A percentile compares a stretch with the other conserved stretches of the same genome.
phyloP scores from a whole-genome alignment of 2,888 invertebrate species.

The Ennomos erosarius region DNA sequence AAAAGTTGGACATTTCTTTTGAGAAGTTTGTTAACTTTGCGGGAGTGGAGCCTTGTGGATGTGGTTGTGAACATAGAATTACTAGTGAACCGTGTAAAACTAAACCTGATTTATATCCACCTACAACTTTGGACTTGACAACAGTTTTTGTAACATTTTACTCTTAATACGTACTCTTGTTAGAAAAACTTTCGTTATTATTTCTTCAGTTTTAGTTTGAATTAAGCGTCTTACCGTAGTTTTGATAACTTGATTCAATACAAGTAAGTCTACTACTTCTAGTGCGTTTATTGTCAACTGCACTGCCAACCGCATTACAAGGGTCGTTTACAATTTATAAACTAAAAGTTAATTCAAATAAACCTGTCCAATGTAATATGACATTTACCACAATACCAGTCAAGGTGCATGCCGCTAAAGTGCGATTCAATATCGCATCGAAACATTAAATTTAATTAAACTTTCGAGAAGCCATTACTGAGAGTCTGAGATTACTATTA shows the following conservation, averaged over 20 bases:
- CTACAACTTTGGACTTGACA: slow-evolving; percentile 67
- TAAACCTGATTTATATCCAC: slow-evolving; percentile 75
- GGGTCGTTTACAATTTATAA: too few species aligned
- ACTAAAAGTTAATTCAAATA: too few species aligned
- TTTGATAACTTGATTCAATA: slow-evolving; percentile 4
- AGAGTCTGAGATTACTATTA: neutral
- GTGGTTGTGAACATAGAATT: too few species aligned
- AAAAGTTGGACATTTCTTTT: slow-evolving; percentile 73
- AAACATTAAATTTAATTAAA: slow-evolving; percentile 16
- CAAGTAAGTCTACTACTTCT: neutral
- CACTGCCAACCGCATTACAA: too few species aligned
- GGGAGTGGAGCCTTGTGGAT: slow-evolving; percentile 54
- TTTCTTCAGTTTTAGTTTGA: slow-evolving; percentile 35
- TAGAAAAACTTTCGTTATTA: slow-evolving; percentile 56
- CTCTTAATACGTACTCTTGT: slow-evolving; percentile 65
- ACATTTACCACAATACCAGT: slow-evolving; percentile 4
- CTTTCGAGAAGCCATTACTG: slow-evolving; percentile 13
- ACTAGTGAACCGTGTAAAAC: slow-evolving; percentile 69
- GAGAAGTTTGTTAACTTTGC: slow-evolving; percentile 62
- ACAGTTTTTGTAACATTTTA: slow-evolving; percentile 63
- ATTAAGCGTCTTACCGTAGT: slow-evolving; percentile 7
- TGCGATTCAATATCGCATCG: slow-evolving; percentile 6
- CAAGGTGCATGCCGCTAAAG: too few species aligned
- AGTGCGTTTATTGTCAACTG: too few species aligned
- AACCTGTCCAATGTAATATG: neutral